Evolutionary conservation across 2,888 invertebrate genomes (phyloP), one percentile per base, ranked within the genome.

Genomic region (Tricholauxania praeusta): DNA sequence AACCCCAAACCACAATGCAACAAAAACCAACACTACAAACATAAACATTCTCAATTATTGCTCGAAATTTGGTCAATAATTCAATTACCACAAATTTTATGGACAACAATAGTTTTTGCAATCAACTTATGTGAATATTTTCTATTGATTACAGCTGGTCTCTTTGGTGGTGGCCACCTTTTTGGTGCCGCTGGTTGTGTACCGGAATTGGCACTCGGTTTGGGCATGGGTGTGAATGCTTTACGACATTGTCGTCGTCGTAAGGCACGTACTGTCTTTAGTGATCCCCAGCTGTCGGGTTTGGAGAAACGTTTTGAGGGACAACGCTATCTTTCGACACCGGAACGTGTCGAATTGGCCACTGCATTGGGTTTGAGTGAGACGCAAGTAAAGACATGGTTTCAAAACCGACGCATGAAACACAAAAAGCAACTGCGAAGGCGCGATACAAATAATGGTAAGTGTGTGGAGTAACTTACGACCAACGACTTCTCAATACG

Each of bases 301-400:
- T 88, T 98, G 79, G 98, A 98, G 85, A 97, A 97, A 82, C 91
- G 98, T 64, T 98, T 98, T 87, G 97, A 97, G 82, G 93, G 95
- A 2, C 98, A 98, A 86, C 90, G 97, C 73, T 98, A 98, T 88
- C 91, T 98, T 2, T 97, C 97, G 19, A 98, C 98, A 0, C 98
- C 98, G 0, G 98, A 98, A 87, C 89, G 98, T 8, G 97, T 98
- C 14, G 98, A 98, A 86, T 89, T 98, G 72, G 98, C 98, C 0
- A 93, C 94, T 0, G 96, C 96, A 0, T 90, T 98, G 65, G 96
- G 94, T 85, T 90, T 98, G 19, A 97, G 97, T 15, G 98, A 98
- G 89, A 98, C 98, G 0, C 93, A 98, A 90, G 96, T 98, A 77
- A 98, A 98, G 89, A 98, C 98, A 75, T 98, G 98, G 98, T 98